Evolutionary conservation across 2,113 vertebrate genomes (phyloP).

Genomic region (Mixornis gularis): DNA sequence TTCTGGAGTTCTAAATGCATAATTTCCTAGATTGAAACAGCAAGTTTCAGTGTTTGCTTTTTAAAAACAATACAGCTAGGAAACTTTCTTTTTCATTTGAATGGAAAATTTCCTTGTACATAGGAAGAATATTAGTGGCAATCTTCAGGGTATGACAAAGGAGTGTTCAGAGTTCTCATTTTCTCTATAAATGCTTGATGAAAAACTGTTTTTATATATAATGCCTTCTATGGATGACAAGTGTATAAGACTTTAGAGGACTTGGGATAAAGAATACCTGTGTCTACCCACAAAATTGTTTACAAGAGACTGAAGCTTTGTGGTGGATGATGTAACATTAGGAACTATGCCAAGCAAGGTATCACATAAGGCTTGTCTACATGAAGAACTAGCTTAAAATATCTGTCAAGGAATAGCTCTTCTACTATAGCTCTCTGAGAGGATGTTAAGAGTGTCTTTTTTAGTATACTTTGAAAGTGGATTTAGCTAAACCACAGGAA

Average conservation of each 20-base stretch:
- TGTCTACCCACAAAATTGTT: not conserved
- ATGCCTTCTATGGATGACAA: not conserved
- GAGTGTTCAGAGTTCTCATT: not conserved
- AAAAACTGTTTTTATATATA: not conserved
- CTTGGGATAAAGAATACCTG: not conserved
- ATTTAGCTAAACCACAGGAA: not conserved
- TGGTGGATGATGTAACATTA: not conserved
- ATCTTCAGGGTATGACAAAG: not conserved
- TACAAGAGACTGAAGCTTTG: not conserved
- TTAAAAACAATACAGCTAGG: not conserved
- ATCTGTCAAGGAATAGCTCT: not conserved
- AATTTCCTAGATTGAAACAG: not conserved
- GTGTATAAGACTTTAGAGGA: not conserved
- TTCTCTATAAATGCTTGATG: not conserved
- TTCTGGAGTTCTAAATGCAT: slow-evolving; percentile 11
- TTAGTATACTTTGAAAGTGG: not conserved
- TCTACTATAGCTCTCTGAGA: not conserved
- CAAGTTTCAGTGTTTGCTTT: not conserved
- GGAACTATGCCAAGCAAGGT: not conserved
- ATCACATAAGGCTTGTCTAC: not conserved
- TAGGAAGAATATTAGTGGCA: not conserved
- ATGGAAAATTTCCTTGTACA: not conserved
- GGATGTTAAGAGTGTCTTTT: not conserved
- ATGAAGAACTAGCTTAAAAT: not conserved
- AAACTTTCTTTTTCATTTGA: not conserved